A percentile compares a stretch with the other conserved stretches of the same genome.
phyloP scores from a whole-genome alignment of 2,888 invertebrate genomes.

The Drosophila quinaria region DNA sequence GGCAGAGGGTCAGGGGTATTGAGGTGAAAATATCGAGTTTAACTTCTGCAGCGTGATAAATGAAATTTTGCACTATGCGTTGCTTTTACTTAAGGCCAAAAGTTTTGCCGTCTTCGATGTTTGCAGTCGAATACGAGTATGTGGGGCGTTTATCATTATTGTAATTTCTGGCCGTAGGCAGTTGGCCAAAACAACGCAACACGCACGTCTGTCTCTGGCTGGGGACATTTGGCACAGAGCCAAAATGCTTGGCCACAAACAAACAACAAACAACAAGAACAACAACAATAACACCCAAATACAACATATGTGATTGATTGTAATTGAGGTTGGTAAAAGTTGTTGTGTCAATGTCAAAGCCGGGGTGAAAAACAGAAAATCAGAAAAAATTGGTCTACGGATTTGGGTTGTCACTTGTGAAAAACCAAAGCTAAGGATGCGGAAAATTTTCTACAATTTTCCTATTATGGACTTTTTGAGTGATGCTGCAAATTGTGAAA shows the following conservation, averaged over 20 bases:
- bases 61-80: constrained; percentile 65
- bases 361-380: constrained; percentile 12
- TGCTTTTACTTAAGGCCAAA: constrained; percentile 59
- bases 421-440: constrained; percentile 49
- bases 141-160: constrained; percentile 63
- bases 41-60: constrained; percentile 60
- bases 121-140: constrained; percentile 7
- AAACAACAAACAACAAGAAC: constrained; percentile 30
- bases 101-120: constrained; percentile 50
- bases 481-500: constrained; percentile 46
- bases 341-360: constrained; percentile 77
- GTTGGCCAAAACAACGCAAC: constrained; percentile 40
- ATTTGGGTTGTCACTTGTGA: constrained; percentile 57
- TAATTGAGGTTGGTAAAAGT: constrained; percentile 82
- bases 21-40: constrained; percentile 19
- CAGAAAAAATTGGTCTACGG: constrained; percentile 50
- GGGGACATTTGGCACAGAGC: constrained; percentile 54
- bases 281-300: constrained; percentile 35
- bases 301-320: constrained; percentile 80
- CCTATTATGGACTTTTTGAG: constrained; percentile 22
- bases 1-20: constrained; percentile 6
- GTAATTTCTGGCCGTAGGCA: constrained; percentile 67
- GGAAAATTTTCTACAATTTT: constrained; percentile 52
- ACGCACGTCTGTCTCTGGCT: constrained; percentile 48
- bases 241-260: constrained; percentile 53